A percentile compares a stretch with the other conserved stretches of the same genome.
These are phyloP conservation scores for Pemphredon lugubris DNA, from an alignment of 2,888 invertebrate species.

Conservation along the genomic window DNA sequence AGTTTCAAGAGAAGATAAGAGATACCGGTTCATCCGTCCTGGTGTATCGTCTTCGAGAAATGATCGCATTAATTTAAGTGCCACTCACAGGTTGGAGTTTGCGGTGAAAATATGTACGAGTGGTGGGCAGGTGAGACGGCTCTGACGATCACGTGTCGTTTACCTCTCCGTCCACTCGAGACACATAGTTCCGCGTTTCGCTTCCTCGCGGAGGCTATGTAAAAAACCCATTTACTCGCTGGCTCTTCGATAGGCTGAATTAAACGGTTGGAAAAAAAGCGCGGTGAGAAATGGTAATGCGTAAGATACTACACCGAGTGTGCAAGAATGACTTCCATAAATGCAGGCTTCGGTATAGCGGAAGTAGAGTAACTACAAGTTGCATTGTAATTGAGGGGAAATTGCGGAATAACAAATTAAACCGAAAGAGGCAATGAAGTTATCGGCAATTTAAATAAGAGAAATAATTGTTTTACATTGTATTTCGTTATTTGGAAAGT, in stretches of 20 bases:
- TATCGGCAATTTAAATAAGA: too few species aligned
- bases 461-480: too few species aligned
- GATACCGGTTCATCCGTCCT: constrained; percentile 45
- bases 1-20: constrained; percentile 58
- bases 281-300: not conserved
- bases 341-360: not conserved
- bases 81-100: constrained; percentile 62
- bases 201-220: not conserved
- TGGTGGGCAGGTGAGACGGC: constrained; percentile 60
- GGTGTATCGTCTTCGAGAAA: constrained; percentile 20
- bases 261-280: not conserved
- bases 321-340: constrained; percentile 5
- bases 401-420: too few species aligned
- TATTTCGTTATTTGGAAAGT: too few species aligned
- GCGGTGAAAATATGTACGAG: constrained; percentile 65
- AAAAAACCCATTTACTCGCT: not conserved
- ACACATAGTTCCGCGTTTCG: constrained; percentile 8
- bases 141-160: constrained; percentile 33
- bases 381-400: too few species aligned
- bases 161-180: constrained; percentile 19
- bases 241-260: not conserved
- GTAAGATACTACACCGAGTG: not conserved
- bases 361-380: not conserved
- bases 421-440: too few species aligned
- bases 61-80: constrained; percentile 57